A percentile compares a stretch with the other conserved stretches of the same genome.
Conservation (phyloP, 2,888 invertebrate genomes). For the Chorisops tibialis region DNA sequence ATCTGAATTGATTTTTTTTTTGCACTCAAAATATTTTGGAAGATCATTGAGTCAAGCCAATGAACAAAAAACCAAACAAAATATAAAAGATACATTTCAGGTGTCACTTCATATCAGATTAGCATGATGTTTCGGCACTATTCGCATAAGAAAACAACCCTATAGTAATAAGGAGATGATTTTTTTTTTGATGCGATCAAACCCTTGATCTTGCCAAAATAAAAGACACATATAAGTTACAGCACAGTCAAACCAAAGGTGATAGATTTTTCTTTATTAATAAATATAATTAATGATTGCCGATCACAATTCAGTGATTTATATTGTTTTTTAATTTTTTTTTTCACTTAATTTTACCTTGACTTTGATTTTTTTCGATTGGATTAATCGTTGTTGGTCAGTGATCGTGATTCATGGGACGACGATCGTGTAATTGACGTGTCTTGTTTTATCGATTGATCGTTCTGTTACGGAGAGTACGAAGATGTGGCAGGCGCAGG, state of each 20-base stretch:
- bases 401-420: constrained; percentile 24
- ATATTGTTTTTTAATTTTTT: constrained; percentile 11
- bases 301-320: constrained; percentile 20
- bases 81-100: too few relatives aligned
- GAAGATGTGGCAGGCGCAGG: neutral
- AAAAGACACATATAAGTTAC: constrained; percentile 1
- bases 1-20: too few relatives aligned
- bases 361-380: constrained; percentile 18
- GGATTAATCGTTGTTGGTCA: neutral
- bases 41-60: too few relatives aligned
- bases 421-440: constrained; percentile 23
- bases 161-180: too few relatives aligned
- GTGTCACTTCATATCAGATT: too few relatives aligned
- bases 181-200: constrained; percentile 5
- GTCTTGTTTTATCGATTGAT: constrained; percentile 26
- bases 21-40: too few relatives aligned
- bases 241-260: constrained; percentile 12
- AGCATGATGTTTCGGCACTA: too few relatives aligned
- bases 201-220: constrained; percentile 18
- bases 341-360: constrained; percentile 7
- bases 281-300: constrained; percentile 15
- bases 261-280: constrained; percentile 22
- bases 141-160: too few relatives aligned
- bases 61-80: too few relatives aligned
- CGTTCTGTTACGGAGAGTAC: constrained; percentile 3